Conservation (phyloP, 2,888 invertebrate species). For the Pterostichus niger region DNA sequence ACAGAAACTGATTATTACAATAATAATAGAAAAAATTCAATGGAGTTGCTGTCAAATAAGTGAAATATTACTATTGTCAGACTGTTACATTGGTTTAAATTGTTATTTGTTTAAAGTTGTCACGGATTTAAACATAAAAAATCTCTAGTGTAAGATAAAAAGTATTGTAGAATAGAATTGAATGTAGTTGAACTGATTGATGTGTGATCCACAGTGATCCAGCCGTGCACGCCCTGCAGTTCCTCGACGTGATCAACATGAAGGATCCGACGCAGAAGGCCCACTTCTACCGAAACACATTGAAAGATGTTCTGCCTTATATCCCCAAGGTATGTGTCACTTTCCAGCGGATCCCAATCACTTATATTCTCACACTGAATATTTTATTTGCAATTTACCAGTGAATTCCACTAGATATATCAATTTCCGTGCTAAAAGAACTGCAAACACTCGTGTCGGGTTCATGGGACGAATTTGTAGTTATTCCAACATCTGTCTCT, state of each 20-base stretch:
- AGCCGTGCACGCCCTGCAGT: slow-evolving; percentile 94
- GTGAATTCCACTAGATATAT: slow-evolving; percentile 41
- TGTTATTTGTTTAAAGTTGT: no score
- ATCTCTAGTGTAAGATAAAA: no score
- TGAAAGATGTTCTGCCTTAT: slow-evolving; percentile 91
- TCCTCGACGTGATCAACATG: slow-evolving; percentile 94
- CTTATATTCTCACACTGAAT: slow-evolving; percentile 55
- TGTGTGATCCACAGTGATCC: slow-evolving; percentile 84
- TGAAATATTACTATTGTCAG: no score
- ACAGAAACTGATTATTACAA: no score
- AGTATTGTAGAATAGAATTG: background rate
- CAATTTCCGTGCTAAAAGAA: slow-evolving; percentile 57
- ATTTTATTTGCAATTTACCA: slow-evolving; percentile 64
- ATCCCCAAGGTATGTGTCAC: slow-evolving; percentile 89
- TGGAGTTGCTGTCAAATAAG: no score
- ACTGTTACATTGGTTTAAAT: no score
- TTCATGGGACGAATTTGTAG: slow-evolving; percentile 24
- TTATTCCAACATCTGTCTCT: slow-evolving; percentile 15
- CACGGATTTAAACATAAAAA: no score
- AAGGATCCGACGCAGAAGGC: slow-evolving; percentile 93
- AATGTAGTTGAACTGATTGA: background rate
- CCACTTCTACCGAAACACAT: slow-evolving; percentile 92
- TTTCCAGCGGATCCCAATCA: slow-evolving; percentile 2
- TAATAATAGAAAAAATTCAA: no score
- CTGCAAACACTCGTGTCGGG: slow-evolving; percentile 41